Evolutionary conservation across 2,113 vertebrate genomes (phyloP), one percentile per base, ranked within the genome.

Genomic region (Crotalus viridis): DNA sequence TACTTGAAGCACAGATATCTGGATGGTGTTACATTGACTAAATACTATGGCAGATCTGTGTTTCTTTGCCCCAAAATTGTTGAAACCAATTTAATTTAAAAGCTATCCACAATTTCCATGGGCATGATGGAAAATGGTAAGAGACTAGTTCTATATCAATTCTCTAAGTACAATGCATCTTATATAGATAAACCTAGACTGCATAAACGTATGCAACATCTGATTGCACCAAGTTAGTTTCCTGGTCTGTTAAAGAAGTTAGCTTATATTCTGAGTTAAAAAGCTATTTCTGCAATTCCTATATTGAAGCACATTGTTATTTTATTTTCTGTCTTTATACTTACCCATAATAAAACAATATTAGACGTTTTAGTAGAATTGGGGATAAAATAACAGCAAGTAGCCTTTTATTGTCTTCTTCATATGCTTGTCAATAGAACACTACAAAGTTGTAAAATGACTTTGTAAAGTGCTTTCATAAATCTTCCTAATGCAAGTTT

Each of bases 251-350:
- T 91, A 43, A 46, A 87, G 87, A 87, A 87, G 15, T 91, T 91
- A 51, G 81, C 26, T 85, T 59, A 51, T 56, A 86, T 26, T 39
- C 13, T 61, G 26, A 91, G 57, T 55, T 19, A 19, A 17, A 39
- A 87, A 59, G 10, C 39, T 28, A n/a, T 26, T 87, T 91, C 48
- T 87, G 85, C 9, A n/a, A 46, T 13, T 26, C 55, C 48, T 91
- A 59, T 12, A 56, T 87, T 87, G 48, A 91, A 91, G 55, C 90
- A 91, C 21, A 86, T 87, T 87, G 81, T 56, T 91, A 33, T 85
- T 87, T 91, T 87, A 43, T 43, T 91, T 56, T 87, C 43, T 51
- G 85, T 61, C 85, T 86, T 91, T 57, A 57, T 57, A 81, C 22
- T 57, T 28, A 13, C 24, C 48, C 43, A 87, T 59, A 91, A 87